phyloP scores from a whole-genome alignment of 1,140 invertebrate genomes.

The Drosophila novamexicana region DNA sequence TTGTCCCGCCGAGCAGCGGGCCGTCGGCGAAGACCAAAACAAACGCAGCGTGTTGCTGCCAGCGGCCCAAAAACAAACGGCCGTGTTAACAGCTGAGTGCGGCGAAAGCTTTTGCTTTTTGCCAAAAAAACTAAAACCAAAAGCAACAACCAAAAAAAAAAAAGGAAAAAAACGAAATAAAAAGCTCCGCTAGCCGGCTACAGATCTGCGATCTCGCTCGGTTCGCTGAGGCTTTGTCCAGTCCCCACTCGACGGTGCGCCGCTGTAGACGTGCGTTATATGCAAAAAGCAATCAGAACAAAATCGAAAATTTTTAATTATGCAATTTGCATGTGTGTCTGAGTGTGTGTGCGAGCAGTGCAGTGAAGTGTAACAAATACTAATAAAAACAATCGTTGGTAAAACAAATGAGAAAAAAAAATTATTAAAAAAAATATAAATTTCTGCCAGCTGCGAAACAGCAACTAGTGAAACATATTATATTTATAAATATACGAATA shows the following conservation, averaged over 20 bases:
- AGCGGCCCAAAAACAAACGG: slow-evolving; percentile 18
- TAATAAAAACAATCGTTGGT: slow-evolving; percentile 15
- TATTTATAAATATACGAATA: slow-evolving; percentile 24
- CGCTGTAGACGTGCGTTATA: slow-evolving; percentile 55
- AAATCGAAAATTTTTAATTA: slow-evolving; percentile 14
- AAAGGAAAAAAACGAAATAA: not conserved
- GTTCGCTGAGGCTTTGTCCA: slow-evolving; percentile 60
- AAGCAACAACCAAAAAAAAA: not conserved
- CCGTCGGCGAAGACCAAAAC: slow-evolving; percentile 55
- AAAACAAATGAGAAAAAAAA: slow-evolving; percentile 1
- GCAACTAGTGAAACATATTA: slow-evolving; percentile 12
- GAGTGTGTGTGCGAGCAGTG: slow-evolving; percentile 16
- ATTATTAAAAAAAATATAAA: not conserved
- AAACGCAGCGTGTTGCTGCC: slow-evolving; percentile 62
- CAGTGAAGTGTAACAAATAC: slow-evolving; percentile 19
- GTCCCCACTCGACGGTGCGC: slow-evolving; percentile 59
- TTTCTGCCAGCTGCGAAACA: slow-evolving; percentile 32
- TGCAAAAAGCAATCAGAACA: not conserved
- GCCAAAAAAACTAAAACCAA: not conserved
- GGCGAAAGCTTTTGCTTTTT: slow-evolving; percentile 49
- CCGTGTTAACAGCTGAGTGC: slow-evolving; percentile 68
- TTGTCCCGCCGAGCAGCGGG: slow-evolving; percentile 45
- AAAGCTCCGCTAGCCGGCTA: slow-evolving; percentile 50
- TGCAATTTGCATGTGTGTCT: slow-evolving; percentile 24
- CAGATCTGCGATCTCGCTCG: slow-evolving; percentile 37